These are phyloP conservation scores for Melanostoma scalare DNA, from an alignment of 2,888 invertebrate genomes.

Conservation along the genomic window DNA sequence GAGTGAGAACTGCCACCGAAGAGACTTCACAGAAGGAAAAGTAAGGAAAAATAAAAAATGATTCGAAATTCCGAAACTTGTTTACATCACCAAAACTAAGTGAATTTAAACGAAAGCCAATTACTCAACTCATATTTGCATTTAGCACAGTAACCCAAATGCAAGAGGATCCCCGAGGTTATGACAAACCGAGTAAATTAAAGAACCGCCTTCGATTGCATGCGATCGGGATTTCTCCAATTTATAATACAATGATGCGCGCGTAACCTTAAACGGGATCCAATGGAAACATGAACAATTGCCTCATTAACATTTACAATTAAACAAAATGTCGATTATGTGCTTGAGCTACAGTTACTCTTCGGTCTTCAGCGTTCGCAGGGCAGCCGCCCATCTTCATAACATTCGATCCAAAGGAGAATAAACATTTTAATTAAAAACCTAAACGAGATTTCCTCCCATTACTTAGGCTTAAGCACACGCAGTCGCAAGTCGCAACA, in stretches of 20 bases:
- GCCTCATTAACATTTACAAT: slow-evolving; percentile 66
- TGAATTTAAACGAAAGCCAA: too few species aligned
- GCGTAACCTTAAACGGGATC: neutral
- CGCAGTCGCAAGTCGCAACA: slow-evolving; percentile 12
- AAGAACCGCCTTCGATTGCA: slow-evolving; percentile 41
- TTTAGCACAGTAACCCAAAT: slow-evolving; percentile 54
- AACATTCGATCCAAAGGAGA: slow-evolving; percentile 54
- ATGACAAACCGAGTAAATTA: slow-evolving; percentile 63
- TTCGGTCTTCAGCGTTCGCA: neutral
- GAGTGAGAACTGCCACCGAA: too few species aligned
- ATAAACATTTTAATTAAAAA: slow-evolving; percentile 72
- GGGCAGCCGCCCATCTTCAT: slow-evolving; percentile 13
- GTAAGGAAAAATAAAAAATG: too few species aligned
- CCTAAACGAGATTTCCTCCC: slow-evolving; percentile 65
- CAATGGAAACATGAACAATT: slow-evolving; percentile 42
- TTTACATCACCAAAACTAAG: too few species aligned
- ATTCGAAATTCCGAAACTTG: too few species aligned
- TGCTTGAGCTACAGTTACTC: neutral
- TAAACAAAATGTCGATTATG: slow-evolving; percentile 63
- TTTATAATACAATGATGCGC: slow-evolving; percentile 26
- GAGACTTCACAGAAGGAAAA: too few species aligned
- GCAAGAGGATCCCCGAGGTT: slow-evolving; percentile 26
- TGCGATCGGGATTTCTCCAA: slow-evolving; percentile 45
- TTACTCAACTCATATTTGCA: slow-evolving; percentile 4
- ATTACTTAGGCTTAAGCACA: slow-evolving; percentile 22